Evolutionary conservation across 30 jellyfish, hydroid and myxozoan genomes (phyloP), one percentile per base, ranked within the genome.

Genomic region (Aurelia sp.): DNA sequence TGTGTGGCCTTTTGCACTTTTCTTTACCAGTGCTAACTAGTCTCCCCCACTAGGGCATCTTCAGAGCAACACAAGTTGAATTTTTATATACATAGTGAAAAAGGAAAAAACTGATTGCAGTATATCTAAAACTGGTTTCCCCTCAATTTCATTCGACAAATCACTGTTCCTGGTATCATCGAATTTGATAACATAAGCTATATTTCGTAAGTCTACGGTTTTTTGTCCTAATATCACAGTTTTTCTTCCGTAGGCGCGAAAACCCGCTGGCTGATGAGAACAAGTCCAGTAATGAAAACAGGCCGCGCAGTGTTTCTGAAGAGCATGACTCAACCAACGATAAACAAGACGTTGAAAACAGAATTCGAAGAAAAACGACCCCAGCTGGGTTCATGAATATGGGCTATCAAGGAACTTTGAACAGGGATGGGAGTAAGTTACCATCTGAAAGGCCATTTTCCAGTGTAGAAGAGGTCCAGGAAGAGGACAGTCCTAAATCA

Each of bases 241-340:
- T 33, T 15, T 70, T n/a, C 16, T 47, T 68, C 55, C 35, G 13
- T 13, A 83, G 92, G 92, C 83, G 76, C 20, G 92, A 83, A n/a
- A 83, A 71, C 48, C 92, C 92, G 4, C 76, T 72, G 16, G 24
- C 73, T 10, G 81, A 19, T 7, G 72, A 59, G 10, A 21, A 59
- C 33, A 44, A 44, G 55, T 7, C 84, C 38, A 31, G 30, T 7
- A 66, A 15, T 10, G 78, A 67, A 1, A 20, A 52, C 22, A 41
- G 83, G 73, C 92, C 85, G 6, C 58, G 92, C 52, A 83, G 92
- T 44, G 67, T 83, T 47, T 83, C 92, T 16, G 81, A 83, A 16
- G 86, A 83, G 72, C 58, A 75, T 61, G 86, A 72, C 0, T 70
- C 87, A 1, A 64, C 73, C 8, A 83, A 87, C 73, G 86, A 83